phyloP scores from a whole-genome alignment of 2,113 vertebrate genomes.

The Bagarius yarrelli region DNA sequence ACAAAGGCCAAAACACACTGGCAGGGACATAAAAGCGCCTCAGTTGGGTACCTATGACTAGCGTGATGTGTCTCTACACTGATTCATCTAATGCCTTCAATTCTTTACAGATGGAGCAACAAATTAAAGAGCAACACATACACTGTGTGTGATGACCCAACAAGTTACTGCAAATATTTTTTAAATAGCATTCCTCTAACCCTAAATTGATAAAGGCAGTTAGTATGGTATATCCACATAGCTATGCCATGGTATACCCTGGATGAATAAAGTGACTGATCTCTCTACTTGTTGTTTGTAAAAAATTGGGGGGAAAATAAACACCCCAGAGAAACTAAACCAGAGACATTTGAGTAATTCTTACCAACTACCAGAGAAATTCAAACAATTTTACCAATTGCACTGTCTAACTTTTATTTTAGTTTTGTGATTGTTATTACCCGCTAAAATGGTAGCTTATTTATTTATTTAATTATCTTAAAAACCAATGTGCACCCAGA shows the following conservation, averaged over 20 bases:
- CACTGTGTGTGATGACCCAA: neutral
- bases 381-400: neutral
- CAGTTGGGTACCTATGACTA: slow-evolving; percentile 35
- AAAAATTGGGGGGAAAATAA: neutral
- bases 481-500: no score
- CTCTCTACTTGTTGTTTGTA: neutral
- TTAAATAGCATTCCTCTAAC: neutral
- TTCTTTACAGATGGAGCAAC: slow-evolving; percentile 18
- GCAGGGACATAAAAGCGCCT: slow-evolving; percentile 41
- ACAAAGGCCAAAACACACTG: slow-evolving; percentile 44
- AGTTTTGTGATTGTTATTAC: neutral
- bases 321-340: neutral
- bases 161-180: neutral
- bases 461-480: neutral
- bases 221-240: neutral
- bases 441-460: neutral
- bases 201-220: no score
- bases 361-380: no score
- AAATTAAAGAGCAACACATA: slow-evolving; percentile 8
- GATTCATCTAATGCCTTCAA: slow-evolving; percentile 44
- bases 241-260: neutral
- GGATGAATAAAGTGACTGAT: neutral
- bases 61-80: slow-evolving; percentile 35
- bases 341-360: neutral
- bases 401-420: neutral